Base-by-base conservation (phyloP, 2,113 vertebrate genomes). In the Dermatemys mawii region DNA sequence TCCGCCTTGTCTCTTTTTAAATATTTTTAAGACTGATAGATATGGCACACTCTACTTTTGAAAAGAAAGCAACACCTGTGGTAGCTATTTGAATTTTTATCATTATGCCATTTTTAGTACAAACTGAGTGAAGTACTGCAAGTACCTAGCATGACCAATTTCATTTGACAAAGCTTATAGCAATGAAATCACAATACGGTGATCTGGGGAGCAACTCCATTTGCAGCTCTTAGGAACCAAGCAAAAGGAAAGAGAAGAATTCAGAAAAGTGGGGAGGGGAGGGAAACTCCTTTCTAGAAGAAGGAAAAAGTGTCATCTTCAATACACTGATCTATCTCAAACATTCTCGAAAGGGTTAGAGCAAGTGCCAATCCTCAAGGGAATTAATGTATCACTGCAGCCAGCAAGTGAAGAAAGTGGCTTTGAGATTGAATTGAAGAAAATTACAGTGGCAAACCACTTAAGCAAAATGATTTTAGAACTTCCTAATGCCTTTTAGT, bases 401-500 rank as follows among this genome's bases (percentile, higher is more conserved):
- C 82, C 55, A 83, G 80, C 0, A n/a, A 51, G 86, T 84, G 51
- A 88, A 63, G 4, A 82, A 93, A 92, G 21, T 1, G 2, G 53
- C 88, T 84, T 67, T 88, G 70, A 94, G 78, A 90, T 27, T 84
- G 91, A 95, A 82, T 92, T 94, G 88, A 90, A 92, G 50, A 89
- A 95, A 97, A 94, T 87, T 91, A 17, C 78, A 35, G 14, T 86
- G 78, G 85, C 84, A 93, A 96, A 94, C 78, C 53, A 94, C 35
- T 93, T 84, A 79, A 38, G 12, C 67, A 76, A 90, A 90, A 92
- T 84, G 7, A 91, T 84, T 93, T 81, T 55, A 48, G 35, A 84
- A 78, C 82, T 85, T 94, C 76, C 24, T 90, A 94, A 90, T 87
- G 55, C 27, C 73, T 87, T 93, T 27, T 14, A 51, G 86, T 96